Conservation (phyloP, 2,888 invertebrate species). For the Zygogramma bicolorata region DNA sequence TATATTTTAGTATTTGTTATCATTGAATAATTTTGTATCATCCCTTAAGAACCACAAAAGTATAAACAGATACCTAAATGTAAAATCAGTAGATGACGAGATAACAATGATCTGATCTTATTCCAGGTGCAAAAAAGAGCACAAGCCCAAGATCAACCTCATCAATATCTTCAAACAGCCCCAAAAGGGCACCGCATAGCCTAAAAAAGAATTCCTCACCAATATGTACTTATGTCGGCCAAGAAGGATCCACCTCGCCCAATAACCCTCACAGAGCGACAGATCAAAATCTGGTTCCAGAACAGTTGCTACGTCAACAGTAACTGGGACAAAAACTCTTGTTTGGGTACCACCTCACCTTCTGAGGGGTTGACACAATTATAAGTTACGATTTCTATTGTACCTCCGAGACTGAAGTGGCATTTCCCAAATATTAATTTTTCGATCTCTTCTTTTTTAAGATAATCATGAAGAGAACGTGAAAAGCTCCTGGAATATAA, state of each 20-base stretch:
- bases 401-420: too few species aligned
- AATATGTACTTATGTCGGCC: constrained; percentile 83
- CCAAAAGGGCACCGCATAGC: constrained; percentile 78
- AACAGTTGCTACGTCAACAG: constrained; percentile 65
- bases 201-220: constrained; percentile 83
- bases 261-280: constrained; percentile 80
- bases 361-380: constrained; percentile 31
- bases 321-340: constrained; percentile 24
- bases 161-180: constrained; percentile 47
- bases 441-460: too few species aligned
- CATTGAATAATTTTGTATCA: too few species aligned
- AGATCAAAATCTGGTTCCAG: constrained; percentile 92
- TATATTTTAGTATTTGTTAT: too few species aligned
- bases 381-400: too few species aligned
- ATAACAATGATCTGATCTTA: not conserved
- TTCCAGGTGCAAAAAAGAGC: too few species aligned
- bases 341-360: constrained; percentile 25
- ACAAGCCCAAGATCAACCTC: constrained; percentile 14
- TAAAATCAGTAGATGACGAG: too few species aligned
- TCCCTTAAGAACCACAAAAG: too few species aligned
- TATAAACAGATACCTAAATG: too few species aligned
- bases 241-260: constrained; percentile 81
- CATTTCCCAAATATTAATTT: too few species aligned
- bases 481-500: too few species aligned
- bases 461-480: too few species aligned